phyloP scores from a whole-genome alignment of 2,797 vertebrate genomes.

The Melanotaenia parkinsoni region DNA sequence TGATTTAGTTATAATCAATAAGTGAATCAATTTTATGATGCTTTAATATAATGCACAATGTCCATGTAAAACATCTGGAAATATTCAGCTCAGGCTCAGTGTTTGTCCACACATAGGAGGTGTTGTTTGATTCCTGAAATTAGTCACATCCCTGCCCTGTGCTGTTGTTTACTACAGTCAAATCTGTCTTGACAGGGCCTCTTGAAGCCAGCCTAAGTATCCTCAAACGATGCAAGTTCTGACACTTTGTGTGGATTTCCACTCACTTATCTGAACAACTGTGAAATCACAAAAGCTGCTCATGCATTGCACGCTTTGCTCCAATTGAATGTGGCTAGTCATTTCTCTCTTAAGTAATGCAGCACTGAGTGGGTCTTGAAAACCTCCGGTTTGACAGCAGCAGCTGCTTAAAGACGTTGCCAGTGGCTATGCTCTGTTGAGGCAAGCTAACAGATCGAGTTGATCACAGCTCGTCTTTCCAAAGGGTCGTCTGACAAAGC shows the following conservation, averaged over 20 bases:
- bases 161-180: conserved; percentile 27
- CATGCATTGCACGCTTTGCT: conserved; percentile 14
- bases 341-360: conserved; percentile 37
- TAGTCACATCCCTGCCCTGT: conserved; percentile 42
- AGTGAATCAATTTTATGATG: neutral
- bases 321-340: conserved; percentile 14
- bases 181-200: conserved; percentile 32
- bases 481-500: conserved; percentile 35
- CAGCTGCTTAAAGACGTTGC: conserved; percentile 33
- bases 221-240: conserved; percentile 24
- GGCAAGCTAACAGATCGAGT: conserved; percentile 19
- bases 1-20: neutral
- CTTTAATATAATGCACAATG: neutral
- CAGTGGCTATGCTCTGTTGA: conserved; percentile 7
- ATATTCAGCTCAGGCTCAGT: neutral
- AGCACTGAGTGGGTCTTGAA: conserved; percentile 41
- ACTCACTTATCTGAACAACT: conserved; percentile 43
- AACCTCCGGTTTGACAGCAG: conserved; percentile 29
- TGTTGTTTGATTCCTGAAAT: conserved; percentile 41
- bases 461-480: conserved; percentile 10
- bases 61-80: neutral
- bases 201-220: conserved; percentile 16
- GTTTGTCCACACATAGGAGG: neutral
- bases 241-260: conserved; percentile 30
- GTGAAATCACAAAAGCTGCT: conserved; percentile 53